These are phyloP conservation scores for Eulemur mongoz DNA, from an alignment of 2,797 vertebrate genomes.

Conservation along the genomic window DNA sequence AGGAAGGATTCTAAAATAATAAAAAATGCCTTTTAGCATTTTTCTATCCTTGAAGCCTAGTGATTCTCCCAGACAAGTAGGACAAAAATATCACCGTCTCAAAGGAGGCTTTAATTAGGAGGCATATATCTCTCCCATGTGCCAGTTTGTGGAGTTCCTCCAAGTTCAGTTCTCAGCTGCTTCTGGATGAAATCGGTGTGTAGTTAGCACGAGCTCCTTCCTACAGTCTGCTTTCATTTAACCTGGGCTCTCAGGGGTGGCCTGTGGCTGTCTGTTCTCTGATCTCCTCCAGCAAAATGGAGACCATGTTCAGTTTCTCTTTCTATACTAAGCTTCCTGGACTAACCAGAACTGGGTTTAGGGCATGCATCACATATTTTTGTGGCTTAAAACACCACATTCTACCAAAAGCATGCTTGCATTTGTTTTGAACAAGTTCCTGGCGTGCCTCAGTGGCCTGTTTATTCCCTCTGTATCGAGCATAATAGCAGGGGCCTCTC, in stretches of 20 bases:
- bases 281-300: not conserved
- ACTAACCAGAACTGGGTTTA: not conserved
- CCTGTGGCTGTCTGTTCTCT: not conserved
- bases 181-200: not conserved
- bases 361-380: not conserved
- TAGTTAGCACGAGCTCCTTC: not conserved
- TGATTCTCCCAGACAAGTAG: not conserved
- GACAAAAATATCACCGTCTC: not conserved
- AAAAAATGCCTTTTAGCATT: not conserved
- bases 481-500: not conserved
- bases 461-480: not conserved
- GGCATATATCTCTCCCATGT: not conserved
- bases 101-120: not conserved
- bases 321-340: not conserved
- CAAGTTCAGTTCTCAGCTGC: not conserved
- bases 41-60: not conserved
- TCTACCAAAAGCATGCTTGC: not conserved
- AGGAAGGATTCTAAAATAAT: not conserved
- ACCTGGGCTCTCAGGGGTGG: not conserved
- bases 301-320: not conserved
- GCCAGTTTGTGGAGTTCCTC: not conserved
- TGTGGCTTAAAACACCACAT: not conserved
- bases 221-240: not conserved
- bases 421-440: not conserved
- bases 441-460: not conserved